Evolutionary conservation across 2,113 vertebrate genomes (phyloP), one percentile per base, ranked within the genome.

Genomic region (Cathartes aura): DNA sequence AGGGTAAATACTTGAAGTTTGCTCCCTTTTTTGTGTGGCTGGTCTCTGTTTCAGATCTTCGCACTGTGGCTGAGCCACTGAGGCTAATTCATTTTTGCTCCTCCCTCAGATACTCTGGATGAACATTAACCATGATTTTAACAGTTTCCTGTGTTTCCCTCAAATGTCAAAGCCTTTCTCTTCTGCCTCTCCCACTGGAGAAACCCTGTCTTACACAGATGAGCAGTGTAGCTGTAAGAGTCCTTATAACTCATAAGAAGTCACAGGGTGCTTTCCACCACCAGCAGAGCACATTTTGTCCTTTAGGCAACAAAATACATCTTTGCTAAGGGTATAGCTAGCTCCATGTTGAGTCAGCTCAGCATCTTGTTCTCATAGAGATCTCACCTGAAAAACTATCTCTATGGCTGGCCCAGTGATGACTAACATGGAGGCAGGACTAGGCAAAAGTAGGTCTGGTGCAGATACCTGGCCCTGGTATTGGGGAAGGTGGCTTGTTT

Each of bases 1-100:
- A 92, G 80, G 94, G 89, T 92, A 97, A 94, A 91, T 83, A 89
- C 43, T 79, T 68, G 70, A 85, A 67, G 53, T 92, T 87, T 87
- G 58, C 58, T 94, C 83, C 45, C 45, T 96, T 93, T 93, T 89
- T 60, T 58, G 10, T 64, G 40, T 43, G 34, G 6, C 26, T 93
- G 47, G 53, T 83, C 82, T 76, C 74, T 79, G 22, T 82, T 72
- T 66, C 81, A 63, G 72, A 47, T 89, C 75, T 73, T 93, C 60
- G 79, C 86, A 43, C 43, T 32, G 30, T 34, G 67, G 50, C 62
- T 83, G 55, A 94, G 64, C 34, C 66, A 66, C 56, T 50, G 72
- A 91, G 64, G 68, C 32, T n/a, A 75, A 68, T 80, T 66, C 27
- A 68, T 64, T 68, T 96, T 83, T 60, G 6, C 42, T 86, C 34